Base-by-base conservation (phyloP, 2,888 invertebrate genomes). In the Ormyrus thymus region DNA sequence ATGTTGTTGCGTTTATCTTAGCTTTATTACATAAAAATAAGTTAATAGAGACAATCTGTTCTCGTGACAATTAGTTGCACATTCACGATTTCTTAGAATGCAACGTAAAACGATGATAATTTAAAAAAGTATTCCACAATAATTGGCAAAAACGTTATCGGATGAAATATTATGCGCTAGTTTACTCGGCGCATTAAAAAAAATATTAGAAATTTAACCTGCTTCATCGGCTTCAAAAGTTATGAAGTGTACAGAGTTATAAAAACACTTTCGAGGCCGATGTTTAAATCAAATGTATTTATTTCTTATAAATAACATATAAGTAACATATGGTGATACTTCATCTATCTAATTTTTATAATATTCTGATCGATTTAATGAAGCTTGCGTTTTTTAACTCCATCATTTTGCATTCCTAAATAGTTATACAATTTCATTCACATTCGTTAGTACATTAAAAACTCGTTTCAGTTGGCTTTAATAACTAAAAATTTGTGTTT, bases 361-460 rank as follows among this genome's bases (percentile, higher is more conserved):
- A 43, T 58, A 62, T 62, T 74, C 51, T 29, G 15, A 10, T 55
- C 45, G 43, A 29, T 66, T 70, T 70, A 7, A 61, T 84, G 83
- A 87, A 87, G 86, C 85, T 87, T 85, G 83, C 87, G 81, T 85
- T 72, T 81, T 86, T 87, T 87, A 87, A 89, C 87, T 88, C 86
- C 58, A 53, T 64, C 13, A 70, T 64, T 72, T 64, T 86, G 86
- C 85, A 87, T 80, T 83, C 84, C 87, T 88, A 87, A 29, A 84
- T 86, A 85, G 84, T 85, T 89, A 88, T 89, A 89, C 88, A 89
- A 86, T 86, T 85, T 86, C 77, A 75, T 82, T 84, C 81, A 83
- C 81, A 81, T 79, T 83, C 81, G 82, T 86, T 84, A 84, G 82
- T 86, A 88, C 87, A 86, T 83, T 84, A 85, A 86, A 83, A 83